Percentiles rank a stretch among this genome's conserved stretches.
Conservation (phyloP, 2,797 vertebrate species). For the Catamblyrhynchus diadema region DNA sequence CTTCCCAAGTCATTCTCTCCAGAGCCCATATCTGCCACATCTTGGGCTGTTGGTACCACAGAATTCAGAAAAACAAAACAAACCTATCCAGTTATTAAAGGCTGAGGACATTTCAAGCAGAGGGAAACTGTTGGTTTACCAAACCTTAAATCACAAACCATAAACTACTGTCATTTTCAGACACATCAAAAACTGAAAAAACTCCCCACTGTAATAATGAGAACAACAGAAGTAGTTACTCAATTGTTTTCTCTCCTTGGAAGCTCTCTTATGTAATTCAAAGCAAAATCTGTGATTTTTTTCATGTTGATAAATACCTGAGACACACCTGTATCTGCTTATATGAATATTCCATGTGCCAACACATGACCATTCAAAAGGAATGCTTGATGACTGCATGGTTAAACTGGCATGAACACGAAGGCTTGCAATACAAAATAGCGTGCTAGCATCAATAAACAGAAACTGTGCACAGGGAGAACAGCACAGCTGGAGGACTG, state of each 20-base stretch:
- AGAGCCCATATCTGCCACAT: not conserved
- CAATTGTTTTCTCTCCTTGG: not conserved
- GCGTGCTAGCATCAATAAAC: not conserved
- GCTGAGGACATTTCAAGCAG: not conserved
- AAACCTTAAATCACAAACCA: not conserved
- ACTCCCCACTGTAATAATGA: not conserved
- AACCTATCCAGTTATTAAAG: not conserved
- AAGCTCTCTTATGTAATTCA: not conserved
- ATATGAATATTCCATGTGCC: not conserved
- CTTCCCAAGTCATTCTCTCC: not conserved
- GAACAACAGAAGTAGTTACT: not conserved
- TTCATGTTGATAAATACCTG: not conserved
- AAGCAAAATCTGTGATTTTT: not conserved
- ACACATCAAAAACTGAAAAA: not conserved
- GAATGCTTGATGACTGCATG: not conserved
- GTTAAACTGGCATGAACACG: not conserved
- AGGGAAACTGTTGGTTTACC: not conserved
- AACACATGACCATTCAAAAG: not conserved
- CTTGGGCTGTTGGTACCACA: not conserved
- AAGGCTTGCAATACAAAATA: not conserved
- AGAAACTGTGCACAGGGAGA: not conserved
- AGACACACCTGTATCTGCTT: not conserved
- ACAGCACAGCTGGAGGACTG: not conserved
- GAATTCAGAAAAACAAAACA: not conserved
- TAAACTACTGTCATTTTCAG: not conserved